A percentile compares a stretch with the other conserved stretches of the same genome.
phyloP scores from a whole-genome alignment of 2,888 invertebrate species.

The Euzophera pinguis region DNA sequence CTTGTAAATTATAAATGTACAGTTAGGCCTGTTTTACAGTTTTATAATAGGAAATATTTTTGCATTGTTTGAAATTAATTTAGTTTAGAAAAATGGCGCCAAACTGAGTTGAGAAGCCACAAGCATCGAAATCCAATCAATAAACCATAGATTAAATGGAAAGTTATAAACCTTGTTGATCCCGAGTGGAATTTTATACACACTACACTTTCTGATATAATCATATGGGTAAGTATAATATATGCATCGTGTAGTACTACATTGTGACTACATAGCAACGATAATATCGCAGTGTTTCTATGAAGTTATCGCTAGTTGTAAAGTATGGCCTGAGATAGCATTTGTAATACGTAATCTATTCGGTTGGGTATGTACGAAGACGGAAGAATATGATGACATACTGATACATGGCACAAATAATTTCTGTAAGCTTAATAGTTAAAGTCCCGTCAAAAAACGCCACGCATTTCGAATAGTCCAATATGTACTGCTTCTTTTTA shows the following conservation, averaged over 20 bases:
- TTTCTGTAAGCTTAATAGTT: too few species aligned
- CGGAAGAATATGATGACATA: too few species aligned
- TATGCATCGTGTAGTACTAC: neutral
- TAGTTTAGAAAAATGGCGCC: too few species aligned
- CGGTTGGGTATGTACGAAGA: neutral
- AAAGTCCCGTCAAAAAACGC: too few species aligned
- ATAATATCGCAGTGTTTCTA: neutral
- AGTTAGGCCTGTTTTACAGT: too few species aligned
- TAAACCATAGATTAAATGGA: neutral
- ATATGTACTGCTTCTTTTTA: too few species aligned
- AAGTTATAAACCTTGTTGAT: neutral
- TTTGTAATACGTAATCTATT: neutral
- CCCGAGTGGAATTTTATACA: constrained; percentile 1
- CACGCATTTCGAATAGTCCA: too few species aligned
- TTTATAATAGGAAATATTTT: too few species aligned
- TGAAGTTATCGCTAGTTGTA: neutral
- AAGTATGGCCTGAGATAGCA: neutral
- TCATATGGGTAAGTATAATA: neutral
- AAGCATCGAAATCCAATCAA: neutral
- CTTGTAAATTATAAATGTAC: too few species aligned
- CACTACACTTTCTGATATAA: neutral
- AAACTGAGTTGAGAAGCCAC: neutral
- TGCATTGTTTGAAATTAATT: too few species aligned
- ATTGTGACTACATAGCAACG: neutral
- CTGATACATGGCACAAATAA: too few species aligned